These are phyloP conservation scores for Sebastes fasciatus DNA, from an alignment of 2,113 vertebrate genomes.

Conservation along the genomic window DNA sequence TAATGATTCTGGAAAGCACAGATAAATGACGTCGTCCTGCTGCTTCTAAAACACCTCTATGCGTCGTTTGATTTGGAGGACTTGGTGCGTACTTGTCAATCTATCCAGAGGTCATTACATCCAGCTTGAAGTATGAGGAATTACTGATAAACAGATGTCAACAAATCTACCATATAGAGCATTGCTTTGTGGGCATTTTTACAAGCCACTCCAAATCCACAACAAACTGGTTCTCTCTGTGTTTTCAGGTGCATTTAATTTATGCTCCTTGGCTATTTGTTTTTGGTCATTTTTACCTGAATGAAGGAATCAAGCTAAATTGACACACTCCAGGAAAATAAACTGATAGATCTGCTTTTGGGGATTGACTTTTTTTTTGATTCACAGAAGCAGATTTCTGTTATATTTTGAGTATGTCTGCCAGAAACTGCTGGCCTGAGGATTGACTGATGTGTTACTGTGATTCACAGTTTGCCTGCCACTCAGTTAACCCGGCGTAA, in stretches of 20 bases:
- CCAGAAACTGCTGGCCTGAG: not conserved
- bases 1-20: too few species aligned
- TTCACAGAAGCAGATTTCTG: not conserved
- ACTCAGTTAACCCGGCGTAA: not conserved
- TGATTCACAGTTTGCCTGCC: constrained; percentile 1
- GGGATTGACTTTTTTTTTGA: not conserved
- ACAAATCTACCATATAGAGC: not conserved
- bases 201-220: not conserved
- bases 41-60: too few species aligned
- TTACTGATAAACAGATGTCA: not conserved
- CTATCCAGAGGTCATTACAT: not conserved
- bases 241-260: not conserved
- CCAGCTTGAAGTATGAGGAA: not conserved
- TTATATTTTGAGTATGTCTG: not conserved
- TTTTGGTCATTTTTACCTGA: not conserved
- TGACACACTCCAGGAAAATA: not conserved
- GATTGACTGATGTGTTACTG: not conserved
- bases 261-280: not conserved
- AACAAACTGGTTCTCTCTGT: not conserved
- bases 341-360: not conserved
- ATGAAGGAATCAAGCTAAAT: not conserved
- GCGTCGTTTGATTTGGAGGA: too few species aligned
- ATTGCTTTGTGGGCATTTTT: not conserved
- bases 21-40: too few species aligned
- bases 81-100: not conserved